Percentiles rank a stretch among this genome's conserved stretches.
Evolutionary conservation across 2,888 invertebrate species (phyloP).

Genomic region (Odontocolon sp.): DNA sequence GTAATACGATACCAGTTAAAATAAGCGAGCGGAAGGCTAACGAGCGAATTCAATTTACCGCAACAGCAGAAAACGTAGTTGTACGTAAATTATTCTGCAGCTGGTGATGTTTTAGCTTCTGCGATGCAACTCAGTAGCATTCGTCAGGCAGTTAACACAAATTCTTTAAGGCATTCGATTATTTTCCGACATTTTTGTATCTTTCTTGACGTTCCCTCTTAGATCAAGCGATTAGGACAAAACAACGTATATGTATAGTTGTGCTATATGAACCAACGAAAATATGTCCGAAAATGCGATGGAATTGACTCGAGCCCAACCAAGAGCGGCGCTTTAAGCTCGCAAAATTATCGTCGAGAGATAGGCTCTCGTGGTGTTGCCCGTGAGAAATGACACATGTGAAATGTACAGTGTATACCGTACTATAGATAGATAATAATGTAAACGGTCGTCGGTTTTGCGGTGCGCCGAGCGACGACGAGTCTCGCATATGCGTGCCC

Average conservation of each 20-base stretch:
- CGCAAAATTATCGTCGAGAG: too few species aligned
- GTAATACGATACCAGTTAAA: slow-evolving; percentile 24
- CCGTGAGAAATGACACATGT: slow-evolving; percentile 10
- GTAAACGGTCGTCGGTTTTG: slow-evolving; percentile 12
- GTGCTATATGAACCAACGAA: too few species aligned
- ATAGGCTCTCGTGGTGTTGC: neutral
- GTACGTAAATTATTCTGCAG: slow-evolving; percentile 42
- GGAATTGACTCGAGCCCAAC: slow-evolving; percentile 10
- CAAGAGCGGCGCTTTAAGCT: too few species aligned
- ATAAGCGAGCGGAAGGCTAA: slow-evolving; percentile 26
- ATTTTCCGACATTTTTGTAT: slow-evolving; percentile 7
- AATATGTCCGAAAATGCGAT: slow-evolving; percentile 27
- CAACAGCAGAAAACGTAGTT: slow-evolving; percentile 13
- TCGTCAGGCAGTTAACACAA: slow-evolving; percentile 27
- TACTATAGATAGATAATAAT: too few species aligned
- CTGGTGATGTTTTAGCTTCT: slow-evolving; percentile 12
- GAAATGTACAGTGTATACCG: neutral
- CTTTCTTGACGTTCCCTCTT: neutral
- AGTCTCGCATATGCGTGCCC: neutral
- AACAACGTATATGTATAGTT: neutral
- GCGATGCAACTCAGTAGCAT: neutral
- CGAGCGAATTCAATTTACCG: slow-evolving; percentile 30
- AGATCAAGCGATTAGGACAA: slow-evolving; percentile 29
- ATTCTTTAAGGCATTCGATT: slow-evolving; percentile 31
- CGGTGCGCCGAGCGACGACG: neutral